Base-by-base conservation (phyloP, 2,113 vertebrate species). In the Rhagologus leucostigma region DNA sequence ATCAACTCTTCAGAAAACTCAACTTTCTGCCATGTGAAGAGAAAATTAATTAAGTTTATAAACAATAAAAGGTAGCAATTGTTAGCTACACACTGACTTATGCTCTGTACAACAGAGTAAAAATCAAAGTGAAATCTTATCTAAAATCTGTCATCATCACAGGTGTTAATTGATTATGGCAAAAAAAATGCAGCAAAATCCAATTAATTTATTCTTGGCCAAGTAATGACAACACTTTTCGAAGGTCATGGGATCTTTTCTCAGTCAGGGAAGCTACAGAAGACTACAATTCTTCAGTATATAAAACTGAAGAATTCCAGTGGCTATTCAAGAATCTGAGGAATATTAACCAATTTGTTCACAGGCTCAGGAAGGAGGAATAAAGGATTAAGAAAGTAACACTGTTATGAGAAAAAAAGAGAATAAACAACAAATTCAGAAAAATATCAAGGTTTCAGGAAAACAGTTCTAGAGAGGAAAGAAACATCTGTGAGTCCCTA, bases 1-100 rank as follows among this genome's bases (percentile, higher is more conserved):
- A 80, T 24, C 33, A 39, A 4, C 37, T 91, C 91, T 37, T 89
- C 82, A 23, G 91, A 89, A 94, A 95, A 88, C 18, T 76, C 52
- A 11, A 47, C 64, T 88, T 96, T 91, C 97, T 98, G 95, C 65
- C 53, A 84, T 4, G 21, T 42, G 74, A 94, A 97, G 73, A 63
- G 18, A 84, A 94, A 77, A 65, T 39, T n/a, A 60, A 85, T 26
- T 80, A 92, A 89, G 23, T 37, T 42, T 46, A 29, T n/a, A 44
- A 5, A 24, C 17, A 49, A 32, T 3, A 52, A 29, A 76, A 78
- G 9, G 23, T 20, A 84, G 12, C 6, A 76, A 65, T n/a, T 90
- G 32, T 46, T 77, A 74, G 10, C 16, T 77, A 49, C 13, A 55
- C 6, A 17, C 8, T 63, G 47, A 32, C 19, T 77, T 57, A 37